These are phyloP conservation scores for Aplysia californica DNA, from an alignment of 1,140 invertebrate species.

Conservation along the genomic window DNA sequence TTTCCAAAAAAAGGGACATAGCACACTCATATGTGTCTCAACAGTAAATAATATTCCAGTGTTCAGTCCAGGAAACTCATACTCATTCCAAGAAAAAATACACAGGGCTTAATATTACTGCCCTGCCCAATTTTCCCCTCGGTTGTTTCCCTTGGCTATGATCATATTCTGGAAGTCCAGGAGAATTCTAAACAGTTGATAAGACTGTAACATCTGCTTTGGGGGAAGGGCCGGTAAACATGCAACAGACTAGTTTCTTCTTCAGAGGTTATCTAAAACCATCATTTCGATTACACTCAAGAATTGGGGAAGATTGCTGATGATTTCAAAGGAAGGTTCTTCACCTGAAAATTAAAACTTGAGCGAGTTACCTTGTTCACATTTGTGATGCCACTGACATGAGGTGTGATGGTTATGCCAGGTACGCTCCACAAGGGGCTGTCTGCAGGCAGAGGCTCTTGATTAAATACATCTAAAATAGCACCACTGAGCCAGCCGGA, in stretches of 20 bases:
- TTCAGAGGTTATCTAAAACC: too few species aligned
- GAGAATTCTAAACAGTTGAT: background rate
- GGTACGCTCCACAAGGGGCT: conserved; percentile 72
- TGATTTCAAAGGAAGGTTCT: background rate
- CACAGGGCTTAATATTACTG: too few species aligned
- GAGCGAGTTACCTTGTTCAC: background rate
- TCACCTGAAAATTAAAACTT: background rate
- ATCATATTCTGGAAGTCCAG: too few species aligned
- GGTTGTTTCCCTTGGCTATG: too few species aligned
- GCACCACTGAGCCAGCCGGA: conserved; percentile 71
- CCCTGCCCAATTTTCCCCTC: too few species aligned
- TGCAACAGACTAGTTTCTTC: background rate
- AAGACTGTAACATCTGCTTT: background rate
- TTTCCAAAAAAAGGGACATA: too few species aligned
- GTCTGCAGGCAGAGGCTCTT: conserved; percentile 70
- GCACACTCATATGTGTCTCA: too few species aligned
- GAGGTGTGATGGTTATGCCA: conserved; percentile 72
- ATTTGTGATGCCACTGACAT: conserved; percentile 65
- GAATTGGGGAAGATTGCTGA: background rate
- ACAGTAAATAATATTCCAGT: too few species aligned
- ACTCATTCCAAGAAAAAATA: too few species aligned
- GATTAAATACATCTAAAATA: conserved; percentile 73
- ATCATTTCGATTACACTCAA: background rate
- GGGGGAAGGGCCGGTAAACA: background rate
- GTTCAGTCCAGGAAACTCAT: too few species aligned